phyloP scores from a whole-genome alignment of 2,797 vertebrate species.

The Sebastolobus altivelis region DNA sequence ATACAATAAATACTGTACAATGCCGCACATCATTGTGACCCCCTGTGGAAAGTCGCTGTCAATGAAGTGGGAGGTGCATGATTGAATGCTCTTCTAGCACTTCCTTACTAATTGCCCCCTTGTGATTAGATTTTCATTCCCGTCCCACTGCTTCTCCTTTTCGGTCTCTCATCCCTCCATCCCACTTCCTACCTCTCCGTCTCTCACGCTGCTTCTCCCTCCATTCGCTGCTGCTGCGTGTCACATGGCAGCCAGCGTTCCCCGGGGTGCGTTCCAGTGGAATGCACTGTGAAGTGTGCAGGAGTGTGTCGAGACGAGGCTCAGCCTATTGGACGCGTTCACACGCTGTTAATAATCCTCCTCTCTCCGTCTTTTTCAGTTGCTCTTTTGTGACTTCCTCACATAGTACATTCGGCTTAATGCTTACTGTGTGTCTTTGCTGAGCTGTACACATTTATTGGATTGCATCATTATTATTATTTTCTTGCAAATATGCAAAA shows the following conservation, averaged over 20 bases:
- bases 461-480: background rate
- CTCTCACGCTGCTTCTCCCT: constrained; percentile 21
- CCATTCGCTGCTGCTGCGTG: constrained; percentile 35
- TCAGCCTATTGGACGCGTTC: constrained; percentile 46
- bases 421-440: constrained; percentile 6
- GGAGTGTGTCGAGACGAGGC: constrained; percentile 50
- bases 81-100: constrained; percentile 2
- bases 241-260: constrained; percentile 64
- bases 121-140: constrained; percentile 31
- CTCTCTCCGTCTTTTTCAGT: background rate
- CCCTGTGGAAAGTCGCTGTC: constrained; percentile 7
- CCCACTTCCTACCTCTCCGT: constrained; percentile 9
- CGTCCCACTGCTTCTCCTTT: constrained; percentile 7
- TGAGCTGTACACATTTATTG: background rate
- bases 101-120: constrained; percentile 18
- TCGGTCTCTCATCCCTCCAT: constrained; percentile 25
- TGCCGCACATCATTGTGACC: background rate
- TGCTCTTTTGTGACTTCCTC: background rate
- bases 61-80: constrained; percentile 10
- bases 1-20: background rate
- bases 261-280: constrained; percentile 57
- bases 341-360: constrained; percentile 48
- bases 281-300: constrained; percentile 66
- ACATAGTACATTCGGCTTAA: background rate
- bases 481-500: background rate